Percentiles rank a stretch among this genome's conserved stretches.
These are phyloP conservation scores for Anniella stebbinsi DNA, from an alignment of 2,797 vertebrate species.

Conservation along the genomic window DNA sequence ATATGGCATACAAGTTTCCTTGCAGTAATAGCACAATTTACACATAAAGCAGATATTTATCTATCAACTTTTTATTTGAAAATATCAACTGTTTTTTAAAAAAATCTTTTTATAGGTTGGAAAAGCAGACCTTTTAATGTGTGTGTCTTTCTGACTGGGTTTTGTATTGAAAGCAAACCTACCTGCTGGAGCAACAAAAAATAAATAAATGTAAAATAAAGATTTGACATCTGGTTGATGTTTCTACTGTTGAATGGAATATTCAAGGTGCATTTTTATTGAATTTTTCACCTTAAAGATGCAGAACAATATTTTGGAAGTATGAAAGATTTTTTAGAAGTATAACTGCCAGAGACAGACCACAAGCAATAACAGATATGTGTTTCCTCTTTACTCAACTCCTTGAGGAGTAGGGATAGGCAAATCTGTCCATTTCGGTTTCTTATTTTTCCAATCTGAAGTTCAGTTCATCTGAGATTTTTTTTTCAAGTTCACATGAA, in stretches of 20 bases:
- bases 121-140: neutral
- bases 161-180: constrained; percentile 3
- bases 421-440: too few species aligned
- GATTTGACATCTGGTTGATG: neutral
- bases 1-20: constrained; percentile 44
- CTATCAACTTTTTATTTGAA: neutral
- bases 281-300: neutral
- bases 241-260: neutral
- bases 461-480: too few species aligned
- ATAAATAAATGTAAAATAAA: neutral
- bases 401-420: neutral
- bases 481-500: too few species aligned
- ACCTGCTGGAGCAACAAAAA: neutral
- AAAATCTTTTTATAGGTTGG: neutral
- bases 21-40: neutral
- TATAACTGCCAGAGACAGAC: neutral
- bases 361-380: neutral
- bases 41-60: constrained; percentile 33
- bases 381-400: neutral
- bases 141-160: neutral
- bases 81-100: neutral
- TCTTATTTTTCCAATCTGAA: too few species aligned
- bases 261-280: neutral
- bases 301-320: neutral
- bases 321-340: neutral